Evolutionary conservation across 1,140 invertebrate species (phyloP).

Genomic region (Drosophila sucinea): DNA sequence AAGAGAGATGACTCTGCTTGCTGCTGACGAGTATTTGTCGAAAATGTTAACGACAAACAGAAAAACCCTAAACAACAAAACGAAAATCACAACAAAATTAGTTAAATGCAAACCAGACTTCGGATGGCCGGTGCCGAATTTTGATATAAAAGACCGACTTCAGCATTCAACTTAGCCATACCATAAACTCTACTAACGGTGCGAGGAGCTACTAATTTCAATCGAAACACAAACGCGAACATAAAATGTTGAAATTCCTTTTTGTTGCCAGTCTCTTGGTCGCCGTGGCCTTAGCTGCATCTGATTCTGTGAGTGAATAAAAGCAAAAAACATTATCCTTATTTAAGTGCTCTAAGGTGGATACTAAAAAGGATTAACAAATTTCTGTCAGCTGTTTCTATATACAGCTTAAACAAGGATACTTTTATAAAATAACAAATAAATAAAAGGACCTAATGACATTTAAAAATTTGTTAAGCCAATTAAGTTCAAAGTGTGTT

Average conservation of each 20-base stretch:
- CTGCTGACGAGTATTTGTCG: neutral
- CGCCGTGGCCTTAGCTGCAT: conserved; percentile 43
- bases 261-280: conserved; percentile 73
- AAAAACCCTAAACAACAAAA: conserved; percentile 38
- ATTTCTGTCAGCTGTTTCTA: conserved; percentile 8
- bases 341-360: neutral
- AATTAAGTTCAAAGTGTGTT: no score
- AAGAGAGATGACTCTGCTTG: neutral
- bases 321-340: neutral
- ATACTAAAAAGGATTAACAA: neutral
- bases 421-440: no score
- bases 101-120: conserved; percentile 25
- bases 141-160: conserved; percentile 70
- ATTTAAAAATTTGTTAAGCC: no score
- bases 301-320: conserved; percentile 65
- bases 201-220: conserved; percentile 57
- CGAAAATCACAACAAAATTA: conserved; percentile 14
- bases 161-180: conserved; percentile 62
- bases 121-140: conserved; percentile 43
- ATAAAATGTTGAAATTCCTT: conserved; percentile 69
- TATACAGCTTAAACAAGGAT: no score
- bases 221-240: conserved; percentile 18
- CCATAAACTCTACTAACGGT: conserved; percentile 69
- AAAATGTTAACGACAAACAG: neutral
- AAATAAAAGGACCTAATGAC: no score